phyloP scores from a whole-genome alignment of 2,888 invertebrate genomes.

The Acronicta leporina region DNA sequence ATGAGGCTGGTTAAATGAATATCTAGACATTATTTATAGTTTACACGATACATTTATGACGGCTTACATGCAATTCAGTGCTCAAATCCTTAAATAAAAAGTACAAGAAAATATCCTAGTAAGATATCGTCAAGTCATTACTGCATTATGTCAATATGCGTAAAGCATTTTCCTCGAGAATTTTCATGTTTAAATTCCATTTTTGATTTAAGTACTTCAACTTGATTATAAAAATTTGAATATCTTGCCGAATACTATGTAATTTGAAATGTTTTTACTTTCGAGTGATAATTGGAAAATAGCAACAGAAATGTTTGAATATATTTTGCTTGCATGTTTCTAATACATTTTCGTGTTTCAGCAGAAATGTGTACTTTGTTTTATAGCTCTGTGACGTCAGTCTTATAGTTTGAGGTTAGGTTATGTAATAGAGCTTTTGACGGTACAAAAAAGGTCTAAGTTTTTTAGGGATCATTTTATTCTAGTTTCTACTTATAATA shows the following conservation, averaged over 20 bases:
- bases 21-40: slow-evolving; percentile 72
- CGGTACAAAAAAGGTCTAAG: slow-evolving; percentile 53
- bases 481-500: slow-evolving; percentile 18
- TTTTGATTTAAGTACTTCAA: slow-evolving; percentile 19
- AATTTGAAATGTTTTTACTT: slow-evolving; percentile 27
- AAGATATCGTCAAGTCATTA: slow-evolving; percentile 62
- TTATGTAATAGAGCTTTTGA: slow-evolving; percentile 80
- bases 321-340: slow-evolving; percentile 46
- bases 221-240: slow-evolving; percentile 13
- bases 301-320: slow-evolving; percentile 32
- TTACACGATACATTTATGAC: slow-evolving; percentile 63
- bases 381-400: slow-evolving; percentile 66
- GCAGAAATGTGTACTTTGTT: slow-evolving; percentile 41
- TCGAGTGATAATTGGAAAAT: slow-evolving; percentile 21
- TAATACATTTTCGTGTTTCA: slow-evolving; percentile 51
- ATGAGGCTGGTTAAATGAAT: slow-evolving; percentile 71
- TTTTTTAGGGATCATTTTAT: slow-evolving; percentile 45
- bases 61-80: slow-evolving; percentile 56
- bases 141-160: slow-evolving; percentile 81
- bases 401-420: slow-evolving; percentile 74
- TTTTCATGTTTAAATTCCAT: slow-evolving; percentile 30
- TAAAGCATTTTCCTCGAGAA: slow-evolving; percentile 44
- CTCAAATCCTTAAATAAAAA: slow-evolving; percentile 23
- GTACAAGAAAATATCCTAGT: slow-evolving; percentile 11
- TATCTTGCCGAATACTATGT: slow-evolving; percentile 25